A percentile compares a stretch with the other conserved stretches of the same genome.
Conservation (phyloP, 2,888 invertebrate genomes). For the Drosophila kambysellisi region DNA sequence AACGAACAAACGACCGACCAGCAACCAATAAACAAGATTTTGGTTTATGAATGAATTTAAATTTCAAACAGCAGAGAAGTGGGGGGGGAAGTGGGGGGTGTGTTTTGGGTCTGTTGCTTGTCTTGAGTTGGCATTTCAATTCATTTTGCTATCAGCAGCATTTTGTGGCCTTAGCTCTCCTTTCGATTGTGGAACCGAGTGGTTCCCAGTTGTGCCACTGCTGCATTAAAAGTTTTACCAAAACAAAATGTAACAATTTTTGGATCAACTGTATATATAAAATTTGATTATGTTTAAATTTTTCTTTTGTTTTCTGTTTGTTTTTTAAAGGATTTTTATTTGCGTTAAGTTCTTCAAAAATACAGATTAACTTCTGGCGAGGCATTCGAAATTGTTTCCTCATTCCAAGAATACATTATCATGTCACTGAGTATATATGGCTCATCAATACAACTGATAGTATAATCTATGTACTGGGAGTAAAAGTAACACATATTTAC, state of each 20-base stretch:
- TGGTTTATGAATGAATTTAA: constrained; percentile 74
- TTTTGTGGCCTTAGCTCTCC: constrained; percentile 34
- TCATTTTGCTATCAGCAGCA: constrained; percentile 64
- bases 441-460: neutral
- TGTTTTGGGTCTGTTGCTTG: constrained; percentile 19
- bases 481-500: neutral
- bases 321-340: neutral
- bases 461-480: neutral
- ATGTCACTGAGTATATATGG: neutral
- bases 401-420: neutral
- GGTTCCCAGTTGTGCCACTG: constrained; percentile 8
- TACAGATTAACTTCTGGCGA: neutral
- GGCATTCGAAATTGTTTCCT: neutral
- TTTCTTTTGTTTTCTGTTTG: neutral
- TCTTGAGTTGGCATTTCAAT: constrained; percentile 56
- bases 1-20: constrained; percentile 15
- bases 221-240: constrained; percentile 21
- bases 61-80: constrained; percentile 34
- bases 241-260: constrained; percentile 33
- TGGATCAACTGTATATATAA: constrained; percentile 11
- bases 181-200: constrained; percentile 18
- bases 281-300: constrained; percentile 11
- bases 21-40: constrained; percentile 76
- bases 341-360: neutral
- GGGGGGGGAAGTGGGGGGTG: neutral